Percentiles rank a stretch among this genome's conserved stretches.
phyloP scores from a whole-genome alignment of 2,113 vertebrate genomes.

The Cercopithecus mona region DNA sequence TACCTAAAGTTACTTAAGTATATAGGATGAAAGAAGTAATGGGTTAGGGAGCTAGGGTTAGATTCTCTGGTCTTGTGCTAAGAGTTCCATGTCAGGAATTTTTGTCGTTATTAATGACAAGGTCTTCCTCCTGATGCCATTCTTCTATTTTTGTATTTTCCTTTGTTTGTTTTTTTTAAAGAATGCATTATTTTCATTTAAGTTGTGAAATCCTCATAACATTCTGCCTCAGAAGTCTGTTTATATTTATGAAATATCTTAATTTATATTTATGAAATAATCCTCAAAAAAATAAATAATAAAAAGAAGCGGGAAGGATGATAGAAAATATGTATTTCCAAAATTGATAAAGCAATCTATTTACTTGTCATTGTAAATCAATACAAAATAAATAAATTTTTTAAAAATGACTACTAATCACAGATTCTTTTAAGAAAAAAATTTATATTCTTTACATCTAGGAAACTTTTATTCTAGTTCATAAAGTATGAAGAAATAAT shows the following conservation, averaged over 20 bases:
- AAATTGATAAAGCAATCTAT: background rate
- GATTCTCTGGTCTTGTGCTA: background rate
- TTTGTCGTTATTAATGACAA: background rate
- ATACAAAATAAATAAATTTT: background rate
- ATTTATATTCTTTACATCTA: background rate
- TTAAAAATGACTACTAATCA: background rate
- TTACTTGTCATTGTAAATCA: background rate
- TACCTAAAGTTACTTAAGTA: background rate
- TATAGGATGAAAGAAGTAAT: background rate
- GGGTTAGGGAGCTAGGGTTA: background rate
- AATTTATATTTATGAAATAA: background rate
- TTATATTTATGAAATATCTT: background rate
- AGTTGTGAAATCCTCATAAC: background rate
- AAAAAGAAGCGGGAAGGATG: background rate
- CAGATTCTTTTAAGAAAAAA: background rate
- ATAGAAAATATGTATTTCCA: background rate
- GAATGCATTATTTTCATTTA: background rate
- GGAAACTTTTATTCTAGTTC: background rate
- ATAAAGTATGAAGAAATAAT: background rate
- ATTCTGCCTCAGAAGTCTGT: background rate
- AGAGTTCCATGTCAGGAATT: background rate
- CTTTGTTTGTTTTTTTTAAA: background rate
- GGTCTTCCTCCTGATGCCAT: background rate
- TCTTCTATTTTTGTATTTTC: background rate
- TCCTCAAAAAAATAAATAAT: background rate